phyloP scores from a whole-genome alignment of 2,888 invertebrate species.

The Dilophus febrilis region DNA sequence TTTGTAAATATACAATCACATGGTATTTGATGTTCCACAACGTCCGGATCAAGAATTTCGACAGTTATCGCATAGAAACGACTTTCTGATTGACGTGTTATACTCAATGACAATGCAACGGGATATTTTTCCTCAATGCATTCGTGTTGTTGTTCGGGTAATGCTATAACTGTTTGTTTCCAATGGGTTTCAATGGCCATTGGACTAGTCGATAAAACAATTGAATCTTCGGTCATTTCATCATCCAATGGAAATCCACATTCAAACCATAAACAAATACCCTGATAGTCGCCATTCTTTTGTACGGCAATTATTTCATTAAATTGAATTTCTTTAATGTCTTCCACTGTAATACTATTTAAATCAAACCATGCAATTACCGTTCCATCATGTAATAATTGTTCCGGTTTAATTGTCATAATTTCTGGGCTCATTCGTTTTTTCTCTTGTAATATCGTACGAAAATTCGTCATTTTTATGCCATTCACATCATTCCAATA shows the following conservation, averaged over 20 bases:
- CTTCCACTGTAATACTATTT: constrained; percentile 37
- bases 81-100: constrained; percentile 29
- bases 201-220: constrained; percentile 67
- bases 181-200: constrained; percentile 65
- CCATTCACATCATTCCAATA: constrained; percentile 70
- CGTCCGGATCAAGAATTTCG: constrained; percentile 49
- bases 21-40: constrained; percentile 56
- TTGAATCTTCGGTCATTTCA: constrained; percentile 45
- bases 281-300: constrained; percentile 44
- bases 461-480: constrained; percentile 55
- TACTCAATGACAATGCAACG: constrained; percentile 47
- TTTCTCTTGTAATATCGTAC: constrained; percentile 39
- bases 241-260: constrained; percentile 43
- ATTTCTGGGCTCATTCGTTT: constrained; percentile 47
- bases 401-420: constrained; percentile 33
- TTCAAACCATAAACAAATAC: constrained; percentile 67
- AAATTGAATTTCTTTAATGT: constrained; percentile 41
- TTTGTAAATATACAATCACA: constrained; percentile 62
- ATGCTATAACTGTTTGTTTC: constrained; percentile 79
- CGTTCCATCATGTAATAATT: constrained; percentile 46
- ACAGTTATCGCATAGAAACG: constrained; percentile 35
- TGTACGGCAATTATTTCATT: constrained; percentile 38
- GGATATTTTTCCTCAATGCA: constrained; percentile 35
- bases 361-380: constrained; percentile 52
- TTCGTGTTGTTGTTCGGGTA: constrained; percentile 46